Evolutionary conservation across 1,140 invertebrate genomes (phyloP), one percentile per base, ranked within the genome.

Genomic region (Brachionus koreanus): DNA sequence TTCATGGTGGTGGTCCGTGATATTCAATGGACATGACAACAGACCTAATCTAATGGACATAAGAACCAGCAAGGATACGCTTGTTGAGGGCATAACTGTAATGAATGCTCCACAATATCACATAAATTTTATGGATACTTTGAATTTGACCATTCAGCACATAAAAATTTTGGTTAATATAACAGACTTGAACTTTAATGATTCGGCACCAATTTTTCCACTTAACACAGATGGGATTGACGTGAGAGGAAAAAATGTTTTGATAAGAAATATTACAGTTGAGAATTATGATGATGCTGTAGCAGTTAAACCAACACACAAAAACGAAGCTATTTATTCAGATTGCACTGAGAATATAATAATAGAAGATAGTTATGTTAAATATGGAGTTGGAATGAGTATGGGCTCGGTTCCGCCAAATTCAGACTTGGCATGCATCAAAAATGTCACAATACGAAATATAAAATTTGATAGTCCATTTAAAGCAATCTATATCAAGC

Each of bases 401-500:
- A 77, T 77, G 29, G 74, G 74, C 4, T 77, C 74, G 37, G 49
- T 77, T 10, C 46, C 46, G 16, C 74, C 74, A 1, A 57, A 57
- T 37, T 5, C 23, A 19, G 7, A 57, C 5, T 57, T 35, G 12
- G 39, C 46, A 19, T 77, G 74, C 12, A 35, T 77, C 37, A 29
- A 29, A 37, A 77, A 77, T 57, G 49, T 77, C 4, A 77, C 74
- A 5, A 25, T 77, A 13, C 46, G 74, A 37, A 57, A 77, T 61
- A 37, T 37, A 37, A 61, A 33, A 37, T 57, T 77, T 35, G 46
- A 77, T n/a, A 77, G 6, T 10, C 46, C 74, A 37, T n/a, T 77
- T 9, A 77, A 77, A 61, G 74, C 46, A 2, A 77, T 77, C 19
- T 77, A 77, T 61, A 57, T 77, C 9, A 77, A 77, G 57, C 49